Percentiles rank a stretch among this genome's conserved stretches.
Conservation (phyloP, 2,797 vertebrate species). For the Loriculus beryllinus region DNA sequence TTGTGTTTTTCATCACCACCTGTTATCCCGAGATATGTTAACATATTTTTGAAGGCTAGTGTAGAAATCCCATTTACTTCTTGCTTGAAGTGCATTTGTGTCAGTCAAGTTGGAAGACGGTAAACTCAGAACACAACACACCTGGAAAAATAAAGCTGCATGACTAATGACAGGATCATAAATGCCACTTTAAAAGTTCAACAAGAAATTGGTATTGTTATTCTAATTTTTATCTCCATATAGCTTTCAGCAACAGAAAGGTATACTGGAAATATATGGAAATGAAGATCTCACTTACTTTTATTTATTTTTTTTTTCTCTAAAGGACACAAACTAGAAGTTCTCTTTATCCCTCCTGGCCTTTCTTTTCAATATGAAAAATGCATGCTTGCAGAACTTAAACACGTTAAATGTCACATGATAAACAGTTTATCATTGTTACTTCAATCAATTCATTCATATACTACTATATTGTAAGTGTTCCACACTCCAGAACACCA, state of each 20-base stretch:
- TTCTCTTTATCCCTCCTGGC: background rate
- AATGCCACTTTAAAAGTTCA: background rate
- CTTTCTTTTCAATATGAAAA: slow-evolving; percentile 4
- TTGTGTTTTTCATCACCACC: background rate
- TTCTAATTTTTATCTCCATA: background rate
- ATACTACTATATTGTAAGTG: background rate
- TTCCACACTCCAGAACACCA: background rate
- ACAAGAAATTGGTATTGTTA: background rate
- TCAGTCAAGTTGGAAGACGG: background rate
- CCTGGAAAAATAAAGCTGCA: background rate
- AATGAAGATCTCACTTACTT: background rate
- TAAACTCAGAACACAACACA: background rate
- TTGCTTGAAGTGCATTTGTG: background rate
- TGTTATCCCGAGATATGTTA: background rate
- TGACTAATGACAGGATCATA: background rate
- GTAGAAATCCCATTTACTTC: background rate
- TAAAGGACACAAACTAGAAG: background rate
- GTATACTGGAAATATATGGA: background rate
- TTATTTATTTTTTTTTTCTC: background rate
- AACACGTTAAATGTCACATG: background rate
- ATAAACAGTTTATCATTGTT: slow-evolving; percentile 1
- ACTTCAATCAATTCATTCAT: background rate
- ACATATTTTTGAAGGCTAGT: background rate
- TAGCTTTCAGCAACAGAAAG: background rate
- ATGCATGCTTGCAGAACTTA: background rate